These are phyloP conservation scores for Lagodon rhomboides DNA, from an alignment of 2,797 vertebrate genomes.

Conservation along the genomic window DNA sequence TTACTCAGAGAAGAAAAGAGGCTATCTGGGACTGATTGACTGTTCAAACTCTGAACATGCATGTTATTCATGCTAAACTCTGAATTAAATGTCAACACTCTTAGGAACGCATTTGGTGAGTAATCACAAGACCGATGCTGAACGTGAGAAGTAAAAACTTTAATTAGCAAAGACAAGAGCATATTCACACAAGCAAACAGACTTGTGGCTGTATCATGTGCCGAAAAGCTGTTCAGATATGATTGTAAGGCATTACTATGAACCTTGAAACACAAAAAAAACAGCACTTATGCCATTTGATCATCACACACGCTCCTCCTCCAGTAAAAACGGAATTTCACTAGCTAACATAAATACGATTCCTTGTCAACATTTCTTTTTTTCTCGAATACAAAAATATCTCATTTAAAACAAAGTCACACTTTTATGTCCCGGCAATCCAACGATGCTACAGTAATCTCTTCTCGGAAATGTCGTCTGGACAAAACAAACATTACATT, in stretches of 20 bases:
- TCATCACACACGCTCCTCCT: slow-evolving; percentile 14
- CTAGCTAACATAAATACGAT: slow-evolving; percentile 70
- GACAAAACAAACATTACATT: slow-evolving; percentile 24
- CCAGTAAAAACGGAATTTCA: slow-evolving; percentile 34
- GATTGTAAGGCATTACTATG: slow-evolving; percentile 47
- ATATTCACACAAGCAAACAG: slow-evolving; percentile 46
- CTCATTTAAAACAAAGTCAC: slow-evolving; percentile 62
- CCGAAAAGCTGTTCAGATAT: slow-evolving; percentile 43
- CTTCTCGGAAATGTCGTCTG: slow-evolving; percentile 17
- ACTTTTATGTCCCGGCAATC: slow-evolving; percentile 19
- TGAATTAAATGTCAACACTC: not conserved
- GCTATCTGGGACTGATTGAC: not conserved
- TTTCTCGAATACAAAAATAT: slow-evolving; percentile 63
- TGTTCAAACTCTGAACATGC: not conserved
- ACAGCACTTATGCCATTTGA: slow-evolving; percentile 10
- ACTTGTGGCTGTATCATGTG: slow-evolving; percentile 17
- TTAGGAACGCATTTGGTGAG: not conserved
- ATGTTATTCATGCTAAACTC: not conserved
- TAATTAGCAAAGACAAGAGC: slow-evolving; percentile 68
- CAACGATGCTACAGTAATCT: slow-evolving; percentile 41
- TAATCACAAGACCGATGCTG: slow-evolving; percentile 9
- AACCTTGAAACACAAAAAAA: slow-evolving; percentile 40
- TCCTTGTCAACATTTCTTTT: slow-evolving; percentile 30
- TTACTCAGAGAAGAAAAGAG: not conserved
- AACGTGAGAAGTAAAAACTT: slow-evolving; percentile 68